phyloP scores from a whole-genome alignment of 1,140 invertebrate species.

The Sinella curviseta region DNA sequence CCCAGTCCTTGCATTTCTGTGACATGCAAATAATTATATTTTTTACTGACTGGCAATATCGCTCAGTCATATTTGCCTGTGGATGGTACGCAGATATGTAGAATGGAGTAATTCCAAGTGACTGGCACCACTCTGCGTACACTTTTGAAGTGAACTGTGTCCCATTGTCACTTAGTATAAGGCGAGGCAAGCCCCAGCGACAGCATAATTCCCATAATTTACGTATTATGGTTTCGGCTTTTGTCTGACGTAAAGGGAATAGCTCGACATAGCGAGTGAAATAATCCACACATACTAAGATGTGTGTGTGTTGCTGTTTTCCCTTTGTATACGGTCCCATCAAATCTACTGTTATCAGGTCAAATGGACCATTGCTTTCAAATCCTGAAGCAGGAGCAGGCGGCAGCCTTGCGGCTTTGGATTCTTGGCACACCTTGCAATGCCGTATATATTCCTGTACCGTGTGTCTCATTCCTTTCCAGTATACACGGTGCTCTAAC shows the following conservation, averaged over 20 bases:
- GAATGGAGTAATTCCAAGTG: constrained; percentile 19
- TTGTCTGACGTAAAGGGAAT: background rate
- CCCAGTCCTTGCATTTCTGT: constrained; percentile 49
- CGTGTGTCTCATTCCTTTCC: background rate
- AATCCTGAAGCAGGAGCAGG: background rate
- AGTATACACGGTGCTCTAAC: background rate
- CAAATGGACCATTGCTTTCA: background rate
- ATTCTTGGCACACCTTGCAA: constrained; percentile 10
- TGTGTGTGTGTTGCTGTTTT: background rate
- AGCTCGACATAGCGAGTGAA: background rate
- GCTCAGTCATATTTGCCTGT: constrained; percentile 45
- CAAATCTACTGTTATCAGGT: background rate
- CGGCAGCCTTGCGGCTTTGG: background rate
- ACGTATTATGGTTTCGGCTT: constrained; percentile 24
- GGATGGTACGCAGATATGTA: constrained; percentile 47
- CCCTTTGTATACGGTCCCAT: constrained; percentile 11
- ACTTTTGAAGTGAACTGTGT: background rate
- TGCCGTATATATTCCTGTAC: background rate
- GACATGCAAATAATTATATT: constrained; percentile 49
- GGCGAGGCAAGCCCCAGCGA: background rate
- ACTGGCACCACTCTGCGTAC: background rate
- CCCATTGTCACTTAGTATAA: background rate
- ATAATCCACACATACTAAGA: background rate
- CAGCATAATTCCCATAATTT: constrained; percentile 27
- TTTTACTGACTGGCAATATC: constrained; percentile 44